Conservation (phyloP, 2,797 vertebrate genomes). For the Vultur gryphus region DNA sequence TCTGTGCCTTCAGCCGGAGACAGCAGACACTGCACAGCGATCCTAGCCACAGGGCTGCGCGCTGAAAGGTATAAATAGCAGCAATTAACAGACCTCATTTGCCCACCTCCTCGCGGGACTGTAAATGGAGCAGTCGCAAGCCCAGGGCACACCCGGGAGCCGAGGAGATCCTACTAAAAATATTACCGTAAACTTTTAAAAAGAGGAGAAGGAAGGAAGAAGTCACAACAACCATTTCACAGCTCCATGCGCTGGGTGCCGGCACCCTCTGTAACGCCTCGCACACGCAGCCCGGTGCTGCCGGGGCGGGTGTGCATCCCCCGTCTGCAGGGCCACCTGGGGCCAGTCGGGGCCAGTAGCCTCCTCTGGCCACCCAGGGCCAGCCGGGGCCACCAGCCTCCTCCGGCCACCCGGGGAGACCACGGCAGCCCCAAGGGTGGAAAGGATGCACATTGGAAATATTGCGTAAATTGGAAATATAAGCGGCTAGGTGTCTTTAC, state of each 20-base stretch:
- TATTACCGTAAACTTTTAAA: not conserved
- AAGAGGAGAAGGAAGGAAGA: not conserved
- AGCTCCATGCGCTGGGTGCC: not conserved
- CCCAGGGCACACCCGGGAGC: not conserved
- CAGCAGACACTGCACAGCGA: not conserved
- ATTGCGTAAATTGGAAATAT: too few species aligned
- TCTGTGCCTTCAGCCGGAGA: not conserved
- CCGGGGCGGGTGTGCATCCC: fast-evolving
- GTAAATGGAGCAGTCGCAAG: not conserved
- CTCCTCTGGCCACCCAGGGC: too few species aligned
- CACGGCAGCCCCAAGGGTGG: not conserved
- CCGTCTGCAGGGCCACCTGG: fast-evolving
- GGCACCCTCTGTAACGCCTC: not conserved
- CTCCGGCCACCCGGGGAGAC: not conserved
- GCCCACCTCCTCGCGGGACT: not conserved
- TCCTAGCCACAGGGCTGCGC: not conserved
- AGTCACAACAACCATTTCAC: not conserved
- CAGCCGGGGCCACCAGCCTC: not conserved
- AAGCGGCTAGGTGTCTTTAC: not conserved
- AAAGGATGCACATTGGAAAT: too few species aligned
- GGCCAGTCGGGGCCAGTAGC: too few species aligned
- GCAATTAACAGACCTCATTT: not conserved
- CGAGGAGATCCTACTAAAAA: not conserved
- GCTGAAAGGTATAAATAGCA: not conserved
- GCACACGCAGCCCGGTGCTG: not conserved